Percentiles rank a stretch among this genome's conserved stretches.
Conservation (phyloP, 2,888 invertebrate species). For the Cabera pusaria region DNA sequence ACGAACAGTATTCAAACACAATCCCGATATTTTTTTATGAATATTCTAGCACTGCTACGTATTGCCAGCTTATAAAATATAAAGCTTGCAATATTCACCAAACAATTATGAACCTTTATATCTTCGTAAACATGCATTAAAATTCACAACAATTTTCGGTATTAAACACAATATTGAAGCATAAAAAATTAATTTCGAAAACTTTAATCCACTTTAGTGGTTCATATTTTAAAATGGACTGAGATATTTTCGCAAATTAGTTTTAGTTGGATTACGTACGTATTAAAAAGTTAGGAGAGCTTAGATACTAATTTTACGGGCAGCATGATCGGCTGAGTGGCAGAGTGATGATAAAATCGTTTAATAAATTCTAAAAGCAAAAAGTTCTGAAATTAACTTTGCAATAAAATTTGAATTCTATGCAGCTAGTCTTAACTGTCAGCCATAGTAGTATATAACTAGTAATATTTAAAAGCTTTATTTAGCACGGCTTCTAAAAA, state of each 20-base stretch:
- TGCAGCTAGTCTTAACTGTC: no score
- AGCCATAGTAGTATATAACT: no score
- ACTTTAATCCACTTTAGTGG: conserved; percentile 21
- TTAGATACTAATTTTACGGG: conserved; percentile 11
- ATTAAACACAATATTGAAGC: conserved; percentile 14
- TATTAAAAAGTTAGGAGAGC: conserved; percentile 23
- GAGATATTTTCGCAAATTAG: conserved; percentile 28
- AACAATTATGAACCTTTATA: background rate
- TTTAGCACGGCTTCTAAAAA: no score
- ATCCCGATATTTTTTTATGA: no score
- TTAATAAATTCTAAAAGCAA: no score
- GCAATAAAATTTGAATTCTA: no score
- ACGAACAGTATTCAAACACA: no score
- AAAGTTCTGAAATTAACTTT: no score
- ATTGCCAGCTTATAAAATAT: no score
- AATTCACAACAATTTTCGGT: conserved; percentile 8
- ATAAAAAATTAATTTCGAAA: conserved; percentile 17
- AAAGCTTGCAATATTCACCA: background rate
- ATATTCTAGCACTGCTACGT: no score
- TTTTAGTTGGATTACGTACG: conserved; percentile 29
- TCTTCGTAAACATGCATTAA: conserved; percentile 7
- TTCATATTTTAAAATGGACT: conserved; percentile 28
- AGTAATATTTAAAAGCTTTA: no score
- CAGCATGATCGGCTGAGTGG: conserved; percentile 6
- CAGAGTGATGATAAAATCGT: conserved; percentile 3